Evolutionary conservation across 2,113 vertebrate species (phyloP), one percentile per base, ranked within the genome.

Genomic region (Aegithalos caudatus): DNA sequence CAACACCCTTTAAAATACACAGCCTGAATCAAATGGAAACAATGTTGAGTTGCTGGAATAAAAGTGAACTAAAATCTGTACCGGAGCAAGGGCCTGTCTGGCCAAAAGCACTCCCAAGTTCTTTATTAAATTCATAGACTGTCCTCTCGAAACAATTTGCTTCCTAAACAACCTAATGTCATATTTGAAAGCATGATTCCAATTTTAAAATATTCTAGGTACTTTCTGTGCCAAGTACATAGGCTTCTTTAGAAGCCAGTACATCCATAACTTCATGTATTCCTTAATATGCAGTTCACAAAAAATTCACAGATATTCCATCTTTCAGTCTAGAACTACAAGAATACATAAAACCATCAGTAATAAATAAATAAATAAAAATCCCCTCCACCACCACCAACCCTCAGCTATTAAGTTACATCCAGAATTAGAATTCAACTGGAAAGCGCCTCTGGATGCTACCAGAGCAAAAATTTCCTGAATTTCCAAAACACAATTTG

Each of bases 81-180:
- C 11, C 28, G 22, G 3, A 72, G 23, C 14, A 44, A 69, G 29
- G 70, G 58, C 16, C 4, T 0, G 0, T 16, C 37, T 51, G 8
- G 58, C 44, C 56, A 82, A 83, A 78, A 42, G 0, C 40, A 45
- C 16, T 28, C 1, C 1, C 13, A 74, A 57, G 22, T 20, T 82
- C 47, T 65, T 91, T 60, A 76, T 8, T 50, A 82, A 53, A 13
- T 31, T 54, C 54, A 57, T 1, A 20, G 31, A 23, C 18, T 50
- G 28, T 38, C 35, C 38, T 76, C 54, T 61, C 20, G 10, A 86
- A 81, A 79, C n/a, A 82, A 89, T 40, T 4, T 60, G 29, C 37
- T 44, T 74, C 69, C 61, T 82, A 64, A 82, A 85, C 40, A 88
- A 58, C 50, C 19, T 0, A 48, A 44, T 65, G 19, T 10, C 88